Evolutionary conservation across 2,888 invertebrate genomes (phyloP), one percentile per base, ranked within the genome.

Genomic region (Drosophila demipolita): DNA sequence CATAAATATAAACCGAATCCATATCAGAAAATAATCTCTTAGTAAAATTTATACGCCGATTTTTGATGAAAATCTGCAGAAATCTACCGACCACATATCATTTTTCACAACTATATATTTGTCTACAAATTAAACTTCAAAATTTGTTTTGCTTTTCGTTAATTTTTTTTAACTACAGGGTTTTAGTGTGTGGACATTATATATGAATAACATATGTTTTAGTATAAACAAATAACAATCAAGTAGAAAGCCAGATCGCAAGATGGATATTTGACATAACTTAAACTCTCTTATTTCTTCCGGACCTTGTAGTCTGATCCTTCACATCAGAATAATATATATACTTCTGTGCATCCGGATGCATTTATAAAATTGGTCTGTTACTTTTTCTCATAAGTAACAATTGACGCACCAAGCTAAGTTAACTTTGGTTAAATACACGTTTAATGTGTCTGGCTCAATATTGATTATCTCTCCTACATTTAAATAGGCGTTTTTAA

Each of bases 361-460:
- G 42, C 20, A 20, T 3, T 12, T 42, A 6, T 12, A 12, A 1
- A 45, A 45, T 12, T 45, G 7, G 45, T 20, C 7, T 3, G 12
- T 12, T 12, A 12, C 45, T 12, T 45, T 20, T 20, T 20, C 45
- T 20, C 20, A 20, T 3, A 20, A 20, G 42, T 6, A 3, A 42
- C 42, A 12, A 7, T 45, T 45, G 45, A 45, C 20, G 20, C 45
- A 12, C 45, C 20, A 7, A 45, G 12, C 7, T 12, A 20, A 12
- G 45, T 20, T 45, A 12, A 45, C 42, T 20, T 45, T 20, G 20
- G 20, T 12, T 12, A 45, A 12, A 45, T 23, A 15, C 45, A 23
- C 45, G 45, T 8, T 45, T 23, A 23, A 45, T 45, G 45, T 23
- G 45, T 45, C 23, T 45, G 45, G 45, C 45, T 23, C 45, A 45